Conservation (phyloP, 2,113 vertebrate species). For the Phaethon lepturus region DNA sequence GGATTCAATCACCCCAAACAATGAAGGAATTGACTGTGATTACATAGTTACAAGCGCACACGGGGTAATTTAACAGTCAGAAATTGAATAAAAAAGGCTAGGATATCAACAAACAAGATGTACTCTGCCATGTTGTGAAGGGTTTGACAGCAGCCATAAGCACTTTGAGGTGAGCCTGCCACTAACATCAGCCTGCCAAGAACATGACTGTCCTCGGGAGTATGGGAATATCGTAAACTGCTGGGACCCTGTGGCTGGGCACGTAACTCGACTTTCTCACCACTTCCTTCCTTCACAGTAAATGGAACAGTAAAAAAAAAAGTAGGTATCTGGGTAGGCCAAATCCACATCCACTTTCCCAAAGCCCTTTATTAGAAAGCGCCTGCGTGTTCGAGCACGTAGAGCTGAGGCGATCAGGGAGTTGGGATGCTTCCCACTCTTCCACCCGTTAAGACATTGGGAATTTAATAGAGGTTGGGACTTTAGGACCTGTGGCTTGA, state of each 20-base stretch:
- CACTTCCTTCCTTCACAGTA: constrained; percentile 34
- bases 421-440: not conserved
- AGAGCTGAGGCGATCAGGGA: not conserved
- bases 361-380: not conserved
- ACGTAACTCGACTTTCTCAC: not conserved
- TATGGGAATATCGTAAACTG: not conserved
- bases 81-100: not conserved
- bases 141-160: not conserved
- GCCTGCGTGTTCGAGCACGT: not conserved
- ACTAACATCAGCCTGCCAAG: not conserved
- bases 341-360: not conserved
- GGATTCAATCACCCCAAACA: not conserved
- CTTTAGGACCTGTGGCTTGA: not conserved
- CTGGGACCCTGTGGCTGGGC: not conserved
- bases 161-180: not conserved
- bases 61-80: not conserved
- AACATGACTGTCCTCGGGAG: not conserved
- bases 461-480: not conserved
- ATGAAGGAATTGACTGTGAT: not conserved
- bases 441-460: not conserved
- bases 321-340: not conserved
- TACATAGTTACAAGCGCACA: not conserved
- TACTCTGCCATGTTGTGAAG: not conserved
- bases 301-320: not conserved
- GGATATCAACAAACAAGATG: not conserved